Evolutionary conservation across 2,888 invertebrate species (phyloP).

Genomic region (Himalopsyche japonica): DNA sequence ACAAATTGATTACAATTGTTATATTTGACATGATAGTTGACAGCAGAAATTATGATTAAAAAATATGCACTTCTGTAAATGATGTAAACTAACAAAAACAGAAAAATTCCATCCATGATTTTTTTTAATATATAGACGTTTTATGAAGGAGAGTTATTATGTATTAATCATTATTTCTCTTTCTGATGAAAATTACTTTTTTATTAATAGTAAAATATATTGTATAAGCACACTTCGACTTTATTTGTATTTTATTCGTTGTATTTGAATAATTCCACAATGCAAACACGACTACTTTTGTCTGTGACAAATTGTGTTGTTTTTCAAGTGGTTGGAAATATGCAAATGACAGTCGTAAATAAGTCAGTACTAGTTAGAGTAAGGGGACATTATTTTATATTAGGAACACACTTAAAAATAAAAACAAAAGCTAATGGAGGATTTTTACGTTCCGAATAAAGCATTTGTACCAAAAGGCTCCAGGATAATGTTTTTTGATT

Average conservation of each 20-base stretch:
- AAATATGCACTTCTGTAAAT: too few species aligned
- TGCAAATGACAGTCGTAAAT: slow-evolving; percentile 32
- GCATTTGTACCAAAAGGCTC: not conserved
- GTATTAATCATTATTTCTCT: too few species aligned
- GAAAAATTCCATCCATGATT: too few species aligned
- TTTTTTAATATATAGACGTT: too few species aligned
- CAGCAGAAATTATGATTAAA: too few species aligned
- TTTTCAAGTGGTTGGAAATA: slow-evolving; percentile 19
- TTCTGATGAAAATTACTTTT: too few species aligned
- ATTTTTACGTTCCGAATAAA: not conserved
- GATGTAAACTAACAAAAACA: too few species aligned
- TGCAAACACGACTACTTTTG: not conserved
- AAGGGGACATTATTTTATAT: slow-evolving; percentile 14
- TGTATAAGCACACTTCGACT: not conserved
- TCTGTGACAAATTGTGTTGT: slow-evolving; percentile 18
- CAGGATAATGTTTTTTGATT: not conserved
- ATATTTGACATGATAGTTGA: too few species aligned
- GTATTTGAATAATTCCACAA: not conserved
- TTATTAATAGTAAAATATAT: not conserved
- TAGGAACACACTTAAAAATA: slow-evolving; percentile 8
- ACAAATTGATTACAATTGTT: too few species aligned
- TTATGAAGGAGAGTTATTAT: too few species aligned
- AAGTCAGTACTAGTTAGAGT: slow-evolving; percentile 14
- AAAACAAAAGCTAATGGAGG: not conserved
- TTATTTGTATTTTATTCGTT: not conserved